Evolutionary conservation across 2,797 vertebrate genomes (phyloP).

Genomic region (Australoheros facetus): DNA sequence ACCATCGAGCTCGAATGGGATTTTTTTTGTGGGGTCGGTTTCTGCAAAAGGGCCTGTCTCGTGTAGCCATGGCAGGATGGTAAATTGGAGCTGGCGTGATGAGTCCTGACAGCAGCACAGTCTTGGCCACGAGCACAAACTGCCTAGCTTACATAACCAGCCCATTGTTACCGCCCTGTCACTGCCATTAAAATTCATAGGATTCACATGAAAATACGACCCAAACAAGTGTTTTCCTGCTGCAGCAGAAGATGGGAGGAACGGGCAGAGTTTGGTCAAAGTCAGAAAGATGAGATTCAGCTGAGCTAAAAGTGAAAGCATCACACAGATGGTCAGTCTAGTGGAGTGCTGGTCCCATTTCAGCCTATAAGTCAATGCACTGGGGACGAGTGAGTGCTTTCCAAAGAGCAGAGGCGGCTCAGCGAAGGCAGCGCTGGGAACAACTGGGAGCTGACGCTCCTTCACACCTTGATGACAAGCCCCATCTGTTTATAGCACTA

Average conservation of each 20-base stretch:
- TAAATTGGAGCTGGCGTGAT: slow-evolving; percentile 51
- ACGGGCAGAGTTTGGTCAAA: neutral
- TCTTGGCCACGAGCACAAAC: slow-evolving; percentile 65
- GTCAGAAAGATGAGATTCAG: slow-evolving; percentile 9
- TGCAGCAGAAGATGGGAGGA: neutral
- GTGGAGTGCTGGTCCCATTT: neutral
- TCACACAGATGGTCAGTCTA: neutral
- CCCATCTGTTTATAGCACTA: slow-evolving; percentile 46
- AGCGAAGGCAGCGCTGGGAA: neutral
- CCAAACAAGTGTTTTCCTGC: slow-evolving; percentile 27
- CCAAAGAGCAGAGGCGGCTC: neutral
- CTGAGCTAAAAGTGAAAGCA: slow-evolving; percentile 19
- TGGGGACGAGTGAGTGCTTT: neutral
- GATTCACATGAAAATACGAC: slow-evolving; percentile 43
- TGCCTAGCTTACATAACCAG: slow-evolving; percentile 63
- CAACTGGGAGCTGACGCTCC: slow-evolving; percentile 8
- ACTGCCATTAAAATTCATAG: slow-evolving; percentile 56
- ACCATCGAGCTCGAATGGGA: slow-evolving; percentile 4
- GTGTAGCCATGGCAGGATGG: slow-evolving; percentile 38
- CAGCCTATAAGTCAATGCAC: neutral
- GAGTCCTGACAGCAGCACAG: slow-evolving; percentile 66
- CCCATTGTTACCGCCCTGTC: slow-evolving; percentile 54
- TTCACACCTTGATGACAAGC: slow-evolving; percentile 54
- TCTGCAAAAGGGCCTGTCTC: slow-evolving; percentile 27
- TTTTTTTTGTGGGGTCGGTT: neutral